Base-by-base conservation (phyloP, 2,113 vertebrate genomes). In the Thalassarche chlororhynchos region DNA sequence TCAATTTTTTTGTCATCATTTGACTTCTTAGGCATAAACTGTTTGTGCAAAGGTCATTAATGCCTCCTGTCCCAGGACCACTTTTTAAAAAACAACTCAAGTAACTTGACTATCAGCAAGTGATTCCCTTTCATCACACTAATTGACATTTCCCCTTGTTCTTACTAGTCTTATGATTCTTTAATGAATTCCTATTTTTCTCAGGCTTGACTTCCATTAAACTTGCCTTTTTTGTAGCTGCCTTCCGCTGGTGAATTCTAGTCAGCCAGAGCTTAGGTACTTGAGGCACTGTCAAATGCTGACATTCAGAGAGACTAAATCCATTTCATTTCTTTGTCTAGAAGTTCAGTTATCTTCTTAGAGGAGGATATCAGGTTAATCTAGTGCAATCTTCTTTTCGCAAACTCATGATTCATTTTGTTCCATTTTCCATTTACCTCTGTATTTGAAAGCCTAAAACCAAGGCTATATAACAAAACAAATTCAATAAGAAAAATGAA, bases 351-450 rank as follows among this genome's bases (percentile, higher is more conserved):
- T 93, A 80, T 75, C 76, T 60, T 86, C 68, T 96, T 51, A 75
- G 79, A 71, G 68, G n/a, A 87, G n/a, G 54, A 60, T 70, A 90
- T 84, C 68, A 64, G 42, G 68, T 85, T 93, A 93, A 93, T 70
- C 71, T 94, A 86, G 51, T 55, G 18, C 51, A 93, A 68, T 94
- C 64, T 92, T 81, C 80, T 86, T 90, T 96, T 93, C 2, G 14
- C 72, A 90, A 86, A 88, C 38, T 79, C 64, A n/a, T 90, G 76
- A 97, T 97, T 95, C 26, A 69, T 97, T 97, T 92, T 96, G 68
- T 95, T 95, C 44, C 49, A 51, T 87, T 70, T 90, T 89, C 82
- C 60, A 79, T 85, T 95, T 90, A 55, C 40, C 23, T 81, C 20
- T 90, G 1, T 62, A 91, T 90, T 77, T 91, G 66, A 84, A 90